A percentile compares a stretch with the other conserved stretches of the same genome.
Evolutionary conservation across 1,140 invertebrate species (phyloP).

Genomic region (Scylla paramamosain): DNA sequence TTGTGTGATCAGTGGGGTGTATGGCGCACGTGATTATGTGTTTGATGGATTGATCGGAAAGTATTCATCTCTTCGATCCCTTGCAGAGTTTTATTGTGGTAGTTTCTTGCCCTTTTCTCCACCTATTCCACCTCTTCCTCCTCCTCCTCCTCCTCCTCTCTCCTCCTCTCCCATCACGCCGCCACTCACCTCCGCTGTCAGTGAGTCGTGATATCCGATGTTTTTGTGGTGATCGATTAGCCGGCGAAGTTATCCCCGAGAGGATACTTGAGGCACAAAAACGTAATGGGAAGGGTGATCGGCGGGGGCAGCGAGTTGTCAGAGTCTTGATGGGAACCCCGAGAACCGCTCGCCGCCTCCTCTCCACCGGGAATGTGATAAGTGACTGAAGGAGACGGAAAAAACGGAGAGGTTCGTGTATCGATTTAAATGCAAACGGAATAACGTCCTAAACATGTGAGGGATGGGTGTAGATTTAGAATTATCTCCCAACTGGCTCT

Average conservation of each 20-base stretch:
- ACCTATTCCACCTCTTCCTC: background rate
- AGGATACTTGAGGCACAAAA: background rate
- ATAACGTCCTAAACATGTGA: background rate
- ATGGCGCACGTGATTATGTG: background rate
- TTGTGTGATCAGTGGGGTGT: background rate
- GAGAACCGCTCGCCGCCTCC: background rate
- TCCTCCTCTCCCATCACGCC: background rate
- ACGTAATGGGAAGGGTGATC: conserved; percentile 12
- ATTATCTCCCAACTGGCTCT: background rate
- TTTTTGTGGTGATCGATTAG: conserved; percentile 15
- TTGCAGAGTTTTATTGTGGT: background rate
- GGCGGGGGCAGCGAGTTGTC: background rate
- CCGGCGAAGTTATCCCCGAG: background rate
- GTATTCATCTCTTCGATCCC: background rate
- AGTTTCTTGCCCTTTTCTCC: background rate
- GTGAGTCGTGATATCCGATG: background rate
- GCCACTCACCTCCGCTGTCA: background rate
- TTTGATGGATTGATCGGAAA: background rate
- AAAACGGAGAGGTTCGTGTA: background rate
- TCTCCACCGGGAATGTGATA: background rate
- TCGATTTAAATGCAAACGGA: background rate
- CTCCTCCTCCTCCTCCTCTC: background rate
- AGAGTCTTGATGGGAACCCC: background rate
- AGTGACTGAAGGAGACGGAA: background rate
- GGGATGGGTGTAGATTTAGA: background rate